Evolutionary conservation across 2,113 vertebrate species (phyloP).

Genomic region (Probosciger aterrimus): DNA sequence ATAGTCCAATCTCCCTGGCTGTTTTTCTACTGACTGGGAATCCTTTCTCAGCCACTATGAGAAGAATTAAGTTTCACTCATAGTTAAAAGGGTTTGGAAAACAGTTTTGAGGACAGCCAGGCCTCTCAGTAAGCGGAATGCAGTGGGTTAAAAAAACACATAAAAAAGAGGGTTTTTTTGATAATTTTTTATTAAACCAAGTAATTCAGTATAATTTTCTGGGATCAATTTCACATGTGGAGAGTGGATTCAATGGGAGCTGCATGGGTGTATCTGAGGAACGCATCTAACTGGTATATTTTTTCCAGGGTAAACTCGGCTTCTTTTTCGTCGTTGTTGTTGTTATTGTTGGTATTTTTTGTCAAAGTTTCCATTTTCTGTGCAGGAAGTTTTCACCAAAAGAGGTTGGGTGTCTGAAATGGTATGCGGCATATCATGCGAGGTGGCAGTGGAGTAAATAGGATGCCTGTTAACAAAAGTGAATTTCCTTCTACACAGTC

Average conservation of each 20-base stretch:
- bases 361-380: conserved; percentile 38
- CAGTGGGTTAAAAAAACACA: not conserved
- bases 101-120: not conserved
- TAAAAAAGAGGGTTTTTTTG: not conserved
- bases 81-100: not conserved
- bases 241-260: not conserved
- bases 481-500: conserved; percentile 59
- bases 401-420: not conserved
- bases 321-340: not conserved
- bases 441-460: conserved; percentile 47
- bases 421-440: not conserved
- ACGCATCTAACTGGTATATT: not conserved
- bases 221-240: not conserved
- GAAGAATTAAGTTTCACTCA: not conserved
- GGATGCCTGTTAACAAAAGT: conserved; percentile 52
- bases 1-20: not conserved
- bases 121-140: not conserved
- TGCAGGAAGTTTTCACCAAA: conserved; percentile 1
- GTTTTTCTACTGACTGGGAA: not conserved
- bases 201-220: not conserved
- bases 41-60: not conserved
- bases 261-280: not conserved
- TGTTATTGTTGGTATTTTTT: not conserved
- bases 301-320: not conserved
- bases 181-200: not conserved